phyloP scores from a whole-genome alignment of 2,113 vertebrate genomes.

The Gymnocephalus cernua region DNA sequence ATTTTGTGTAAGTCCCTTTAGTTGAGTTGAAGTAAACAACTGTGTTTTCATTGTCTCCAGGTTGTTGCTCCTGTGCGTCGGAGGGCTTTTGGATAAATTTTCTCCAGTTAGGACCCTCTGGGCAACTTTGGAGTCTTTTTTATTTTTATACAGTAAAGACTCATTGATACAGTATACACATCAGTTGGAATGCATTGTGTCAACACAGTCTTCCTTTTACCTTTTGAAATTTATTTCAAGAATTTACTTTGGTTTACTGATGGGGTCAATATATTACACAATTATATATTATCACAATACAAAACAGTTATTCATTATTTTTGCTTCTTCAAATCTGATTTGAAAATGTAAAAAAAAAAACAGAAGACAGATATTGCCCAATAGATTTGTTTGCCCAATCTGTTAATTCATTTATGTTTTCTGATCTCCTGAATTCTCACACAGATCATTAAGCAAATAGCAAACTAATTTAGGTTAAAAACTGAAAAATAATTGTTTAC shows the following conservation, averaged over 20 bases:
- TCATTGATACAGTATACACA: too few species aligned
- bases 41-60: neutral
- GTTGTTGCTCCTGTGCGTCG: neutral
- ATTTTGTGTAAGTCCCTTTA: neutral
- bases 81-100: neutral
- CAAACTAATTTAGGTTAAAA: neutral
- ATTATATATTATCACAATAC: neutral
- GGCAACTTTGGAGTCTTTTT: neutral
- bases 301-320: neutral
- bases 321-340: neutral
- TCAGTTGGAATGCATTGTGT: too few species aligned
- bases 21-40: neutral
- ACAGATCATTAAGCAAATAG: neutral
- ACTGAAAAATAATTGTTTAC: constrained; percentile 2
- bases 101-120: neutral
- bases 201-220: too few species aligned
- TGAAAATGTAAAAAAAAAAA: neutral
- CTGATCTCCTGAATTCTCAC: neutral
- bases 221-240: too few species aligned
- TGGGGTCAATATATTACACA: neutral
- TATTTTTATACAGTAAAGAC: too few species aligned
- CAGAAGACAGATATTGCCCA: neutral
- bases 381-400: neutral
- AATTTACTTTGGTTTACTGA: too few species aligned
- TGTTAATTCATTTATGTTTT: neutral